Conservation (phyloP, 2,888 invertebrate species). For the Rugalucina vietnamica region DNA sequence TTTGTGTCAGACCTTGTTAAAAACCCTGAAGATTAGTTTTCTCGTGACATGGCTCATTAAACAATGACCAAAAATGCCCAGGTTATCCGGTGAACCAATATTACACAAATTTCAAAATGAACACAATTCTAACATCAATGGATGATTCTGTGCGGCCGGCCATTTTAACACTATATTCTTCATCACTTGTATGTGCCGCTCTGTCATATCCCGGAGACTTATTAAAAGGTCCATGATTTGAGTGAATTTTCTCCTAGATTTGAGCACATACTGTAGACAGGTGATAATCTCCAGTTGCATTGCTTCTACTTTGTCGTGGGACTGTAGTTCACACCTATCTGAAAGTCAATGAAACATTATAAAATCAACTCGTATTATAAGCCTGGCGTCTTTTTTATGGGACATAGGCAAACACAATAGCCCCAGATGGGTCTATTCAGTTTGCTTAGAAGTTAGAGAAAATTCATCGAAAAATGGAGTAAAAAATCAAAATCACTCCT, state of each 20-base stretch:
- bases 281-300: conserved; percentile 65
- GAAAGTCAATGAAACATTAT: conserved; percentile 15
- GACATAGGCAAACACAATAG: too few relatives aligned
- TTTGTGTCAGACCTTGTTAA: too few relatives aligned
- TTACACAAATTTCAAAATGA: not conserved
- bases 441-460: too few relatives aligned
- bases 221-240: conserved; percentile 63
- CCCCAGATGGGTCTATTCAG: too few relatives aligned
- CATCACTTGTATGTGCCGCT: conserved; percentile 61
- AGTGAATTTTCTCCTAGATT: conserved; percentile 48
- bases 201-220: conserved; percentile 63
- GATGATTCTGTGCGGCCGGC: conserved; percentile 66
- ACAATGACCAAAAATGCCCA: too few relatives aligned
- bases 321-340: conserved; percentile 67
- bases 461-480: too few relatives aligned
- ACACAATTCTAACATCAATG: conserved; percentile 62
- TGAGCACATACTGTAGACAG: conserved; percentile 60
- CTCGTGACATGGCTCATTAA: too few relatives aligned
- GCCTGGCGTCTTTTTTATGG: too few relatives aligned
- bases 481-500: too few relatives aligned
- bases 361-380: too few relatives aligned
- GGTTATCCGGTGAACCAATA: too few relatives aligned
- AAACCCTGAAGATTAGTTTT: too few relatives aligned
- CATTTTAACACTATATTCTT: conserved; percentile 64
- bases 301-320: conserved; percentile 63